Conservation (phyloP, 1,140 invertebrate genomes). For the Rhagoletis zephyria region DNA sequence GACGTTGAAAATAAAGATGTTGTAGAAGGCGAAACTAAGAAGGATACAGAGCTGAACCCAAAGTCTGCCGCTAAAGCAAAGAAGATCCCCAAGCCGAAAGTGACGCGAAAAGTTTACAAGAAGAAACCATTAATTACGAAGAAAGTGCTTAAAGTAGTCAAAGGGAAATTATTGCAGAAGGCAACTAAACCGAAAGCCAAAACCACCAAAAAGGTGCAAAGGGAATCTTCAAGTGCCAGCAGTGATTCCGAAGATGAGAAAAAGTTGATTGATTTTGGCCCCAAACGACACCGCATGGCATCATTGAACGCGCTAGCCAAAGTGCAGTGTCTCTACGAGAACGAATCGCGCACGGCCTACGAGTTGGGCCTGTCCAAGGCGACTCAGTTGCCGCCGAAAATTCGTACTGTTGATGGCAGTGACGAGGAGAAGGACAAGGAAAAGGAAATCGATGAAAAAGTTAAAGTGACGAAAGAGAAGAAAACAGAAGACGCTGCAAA, state of each 20-base stretch:
- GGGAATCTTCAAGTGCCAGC: constrained; percentile 56
- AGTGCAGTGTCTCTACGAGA: constrained; percentile 92
- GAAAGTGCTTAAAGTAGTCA: constrained; percentile 15
- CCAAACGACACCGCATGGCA: constrained; percentile 87
- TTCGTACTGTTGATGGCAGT: constrained; percentile 67
- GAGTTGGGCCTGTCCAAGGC: constrained; percentile 75
- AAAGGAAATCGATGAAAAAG: constrained; percentile 53
- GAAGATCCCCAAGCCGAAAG: constrained; percentile 1
- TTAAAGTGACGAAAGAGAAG: constrained; percentile 53
- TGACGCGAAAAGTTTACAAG: constrained; percentile 34
- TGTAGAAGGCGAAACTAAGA: neutral
- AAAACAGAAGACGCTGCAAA: constrained; percentile 64
- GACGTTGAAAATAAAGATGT: constrained; percentile 14
- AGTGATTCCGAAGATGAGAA: constrained; percentile 69
- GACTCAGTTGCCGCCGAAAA: constrained; percentile 67
- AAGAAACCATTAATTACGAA: constrained; percentile 34
- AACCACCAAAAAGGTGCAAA: neutral
- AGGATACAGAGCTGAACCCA: neutral
- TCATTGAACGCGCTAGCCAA: constrained; percentile 92
- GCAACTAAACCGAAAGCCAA: constrained; percentile 22
- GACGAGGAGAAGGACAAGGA: constrained; percentile 59
- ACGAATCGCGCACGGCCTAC: constrained; percentile 84
- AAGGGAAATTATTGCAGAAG: constrained; percentile 33
- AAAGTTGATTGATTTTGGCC: constrained; percentile 74
- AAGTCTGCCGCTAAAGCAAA: neutral